These are phyloP conservation scores for Campylomormyrus tamandua DNA, from an alignment of 2,113 vertebrate species.

Conservation along the genomic window DNA sequence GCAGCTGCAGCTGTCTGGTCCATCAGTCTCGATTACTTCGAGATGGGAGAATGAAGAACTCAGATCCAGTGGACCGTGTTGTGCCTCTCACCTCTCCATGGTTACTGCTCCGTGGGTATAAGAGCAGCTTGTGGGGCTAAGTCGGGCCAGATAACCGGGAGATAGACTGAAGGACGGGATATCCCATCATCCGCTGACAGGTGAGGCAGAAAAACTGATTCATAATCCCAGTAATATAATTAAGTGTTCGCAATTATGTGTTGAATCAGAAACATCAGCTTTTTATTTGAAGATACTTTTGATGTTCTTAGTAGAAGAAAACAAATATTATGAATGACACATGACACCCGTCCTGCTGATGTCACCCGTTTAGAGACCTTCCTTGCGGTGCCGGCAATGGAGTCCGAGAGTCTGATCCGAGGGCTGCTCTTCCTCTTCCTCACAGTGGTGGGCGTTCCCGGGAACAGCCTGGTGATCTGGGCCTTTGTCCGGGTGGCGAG, in stretches of 20 bases:
- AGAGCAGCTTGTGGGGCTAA: slow-evolving; percentile 35
- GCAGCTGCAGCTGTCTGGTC: neutral
- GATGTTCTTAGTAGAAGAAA: neutral
- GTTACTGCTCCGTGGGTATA: slow-evolving; percentile 43
- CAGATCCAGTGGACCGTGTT: slow-evolving; percentile 46
- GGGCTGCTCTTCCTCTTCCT: slow-evolving; percentile 57
- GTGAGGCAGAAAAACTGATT: slow-evolving; percentile 17
- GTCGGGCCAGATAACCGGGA: neutral
- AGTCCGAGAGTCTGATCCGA: slow-evolving; percentile 35
- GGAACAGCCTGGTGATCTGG: slow-evolving; percentile 51
- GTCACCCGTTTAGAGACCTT: neutral
- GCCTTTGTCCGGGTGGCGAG: slow-evolving; percentile 47
- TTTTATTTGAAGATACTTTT: too few relatives aligned
- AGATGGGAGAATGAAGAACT: slow-evolving; percentile 37
- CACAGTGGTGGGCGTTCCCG: slow-evolving; percentile 51
- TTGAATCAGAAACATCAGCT: neutral
- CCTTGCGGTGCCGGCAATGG: slow-evolving; percentile 33
- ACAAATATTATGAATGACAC: neutral
- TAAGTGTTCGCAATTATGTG: neutral
- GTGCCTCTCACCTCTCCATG: slow-evolving; percentile 1
- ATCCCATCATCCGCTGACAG: slow-evolving; percentile 19
- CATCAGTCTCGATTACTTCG: neutral
- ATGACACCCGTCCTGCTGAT: neutral
- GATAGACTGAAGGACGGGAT: neutral
- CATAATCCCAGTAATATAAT: neutral